Percentiles rank a stretch among this genome's conserved stretches.
Conservation (phyloP, 2,888 invertebrate genomes). For the Dorcus hopei region DNA sequence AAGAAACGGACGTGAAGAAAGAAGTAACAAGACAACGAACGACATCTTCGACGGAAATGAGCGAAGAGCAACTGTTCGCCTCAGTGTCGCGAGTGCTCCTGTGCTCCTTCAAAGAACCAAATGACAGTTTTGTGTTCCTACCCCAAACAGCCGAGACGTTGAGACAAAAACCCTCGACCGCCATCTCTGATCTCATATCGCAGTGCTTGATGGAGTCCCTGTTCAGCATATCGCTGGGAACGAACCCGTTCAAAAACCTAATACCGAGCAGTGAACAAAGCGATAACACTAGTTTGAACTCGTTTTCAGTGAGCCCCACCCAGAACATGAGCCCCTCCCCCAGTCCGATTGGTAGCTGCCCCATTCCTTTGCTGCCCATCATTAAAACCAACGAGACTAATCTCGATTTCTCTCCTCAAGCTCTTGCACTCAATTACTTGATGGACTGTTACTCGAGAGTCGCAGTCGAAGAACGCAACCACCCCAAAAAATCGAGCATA, state of each 20-base stretch:
- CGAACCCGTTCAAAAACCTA: slow-evolving; percentile 43
- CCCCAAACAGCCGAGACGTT: slow-evolving; percentile 48
- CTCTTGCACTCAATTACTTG: slow-evolving; percentile 50
- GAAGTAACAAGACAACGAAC: slow-evolving; percentile 47
- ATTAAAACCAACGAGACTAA: slow-evolving; percentile 18
- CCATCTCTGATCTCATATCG: slow-evolving; percentile 56
- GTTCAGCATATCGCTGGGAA: slow-evolving; percentile 45
- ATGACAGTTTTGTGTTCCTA: slow-evolving; percentile 50
- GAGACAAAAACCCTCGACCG: slow-evolving; percentile 47
- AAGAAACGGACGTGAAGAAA: slow-evolving; percentile 55
- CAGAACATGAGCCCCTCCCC: slow-evolving; percentile 45
- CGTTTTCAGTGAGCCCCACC: slow-evolving; percentile 47
- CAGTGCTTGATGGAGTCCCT: slow-evolving; percentile 53
- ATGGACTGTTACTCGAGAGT: slow-evolving; percentile 69
- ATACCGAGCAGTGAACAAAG: slow-evolving; percentile 31
- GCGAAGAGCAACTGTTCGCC: slow-evolving; percentile 62
- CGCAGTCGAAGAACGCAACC: slow-evolving; percentile 68
- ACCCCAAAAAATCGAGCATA: slow-evolving; percentile 72
- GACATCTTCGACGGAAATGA: slow-evolving; percentile 56
- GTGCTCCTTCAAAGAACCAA: slow-evolving; percentile 62
- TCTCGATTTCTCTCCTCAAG: slow-evolving; percentile 30
- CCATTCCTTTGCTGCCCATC: slow-evolving; percentile 39
- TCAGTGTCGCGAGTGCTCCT: slow-evolving; percentile 68
- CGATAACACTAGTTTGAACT: slow-evolving; percentile 45
- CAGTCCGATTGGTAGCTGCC: slow-evolving; percentile 38